phyloP scores from a whole-genome alignment of 2,113 vertebrate genomes.

The Cololabis saira region DNA sequence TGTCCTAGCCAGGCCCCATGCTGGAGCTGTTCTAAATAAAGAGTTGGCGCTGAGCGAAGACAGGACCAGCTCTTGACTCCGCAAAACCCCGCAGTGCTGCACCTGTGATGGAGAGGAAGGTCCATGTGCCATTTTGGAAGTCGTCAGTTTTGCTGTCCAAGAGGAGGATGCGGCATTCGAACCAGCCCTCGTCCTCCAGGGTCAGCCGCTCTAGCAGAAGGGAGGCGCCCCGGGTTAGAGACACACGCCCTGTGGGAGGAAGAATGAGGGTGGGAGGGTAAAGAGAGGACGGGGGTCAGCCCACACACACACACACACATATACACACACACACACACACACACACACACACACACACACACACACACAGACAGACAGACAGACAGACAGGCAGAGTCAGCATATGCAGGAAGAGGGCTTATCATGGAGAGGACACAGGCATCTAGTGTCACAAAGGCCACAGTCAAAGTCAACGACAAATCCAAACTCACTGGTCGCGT shows the following conservation, averaged over 20 bases:
- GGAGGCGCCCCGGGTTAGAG: slow-evolving; percentile 88
- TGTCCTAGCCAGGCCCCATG: slow-evolving; percentile 41
- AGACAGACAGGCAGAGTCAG: slow-evolving; percentile 66
- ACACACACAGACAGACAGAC: too few relatives aligned
- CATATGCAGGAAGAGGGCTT: slow-evolving; percentile 61
- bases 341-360: slow-evolving; percentile 12
- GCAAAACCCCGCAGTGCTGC: slow-evolving; percentile 62
- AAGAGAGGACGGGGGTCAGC: slow-evolving; percentile 22
- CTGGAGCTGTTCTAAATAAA: slow-evolving; percentile 55
- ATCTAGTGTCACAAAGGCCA: slow-evolving; percentile 61
- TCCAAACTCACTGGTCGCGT: background rate
- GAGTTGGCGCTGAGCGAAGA: slow-evolving; percentile 30
- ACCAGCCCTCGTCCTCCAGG: slow-evolving; percentile 95
- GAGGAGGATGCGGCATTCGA: slow-evolving; percentile 94
- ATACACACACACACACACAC: too few relatives aligned
- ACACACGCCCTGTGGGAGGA: slow-evolving; percentile 85
- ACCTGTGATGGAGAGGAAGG: slow-evolving; percentile 94
- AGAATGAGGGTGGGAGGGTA: slow-evolving; percentile 7
- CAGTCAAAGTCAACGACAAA: slow-evolving; percentile 41
- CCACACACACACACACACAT: slow-evolving; percentile 12
- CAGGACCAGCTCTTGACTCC: slow-evolving; percentile 27
- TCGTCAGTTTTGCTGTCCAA: slow-evolving; percentile 89
- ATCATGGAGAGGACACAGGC: slow-evolving; percentile 49
- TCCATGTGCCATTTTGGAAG: slow-evolving; percentile 95
- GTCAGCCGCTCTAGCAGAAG: slow-evolving; percentile 88